Conservation (phyloP, 1,140 invertebrate species). For the Panagrolaimus sp. region DNA sequence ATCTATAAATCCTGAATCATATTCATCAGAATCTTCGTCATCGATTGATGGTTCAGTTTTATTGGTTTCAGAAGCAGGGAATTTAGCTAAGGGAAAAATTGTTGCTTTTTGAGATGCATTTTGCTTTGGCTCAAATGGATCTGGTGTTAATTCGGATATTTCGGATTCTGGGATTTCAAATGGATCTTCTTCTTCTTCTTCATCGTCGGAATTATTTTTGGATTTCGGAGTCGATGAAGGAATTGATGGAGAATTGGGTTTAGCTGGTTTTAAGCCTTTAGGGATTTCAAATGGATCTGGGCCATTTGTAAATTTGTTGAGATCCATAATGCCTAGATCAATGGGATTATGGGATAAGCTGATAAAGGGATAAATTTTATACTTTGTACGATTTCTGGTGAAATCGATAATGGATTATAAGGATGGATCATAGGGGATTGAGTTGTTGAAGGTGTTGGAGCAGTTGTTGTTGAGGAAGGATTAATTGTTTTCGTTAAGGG, state of each 20-base stretch:
- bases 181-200: conserved; percentile 1
- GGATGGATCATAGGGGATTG: not conserved
- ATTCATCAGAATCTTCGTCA: not conserved
- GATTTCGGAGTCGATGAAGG: not conserved
- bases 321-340: conserved; percentile 3
- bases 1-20: not conserved
- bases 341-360: not conserved
- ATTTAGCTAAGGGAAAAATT: not conserved
- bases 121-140: not conserved
- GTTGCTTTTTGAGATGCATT: not conserved
- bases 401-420: not conserved
- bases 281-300: not conserved
- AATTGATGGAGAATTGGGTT: not conserved
- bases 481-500: not conserved
- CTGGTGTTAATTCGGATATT: not conserved
- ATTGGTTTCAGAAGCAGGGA: not conserved
- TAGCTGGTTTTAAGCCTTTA: not conserved
- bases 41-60: not conserved
- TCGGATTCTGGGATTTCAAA: not conserved
- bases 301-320: not conserved
- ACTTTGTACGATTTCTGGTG: conserved; percentile 6
- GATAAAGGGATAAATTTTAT: not conserved
- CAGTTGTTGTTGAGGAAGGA: not conserved
- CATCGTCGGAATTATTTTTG: not conserved
- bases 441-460: not conserved